These are phyloP conservation scores for Melanotus villosus DNA, from an alignment of 2,888 invertebrate species.

Conservation along the genomic window DNA sequence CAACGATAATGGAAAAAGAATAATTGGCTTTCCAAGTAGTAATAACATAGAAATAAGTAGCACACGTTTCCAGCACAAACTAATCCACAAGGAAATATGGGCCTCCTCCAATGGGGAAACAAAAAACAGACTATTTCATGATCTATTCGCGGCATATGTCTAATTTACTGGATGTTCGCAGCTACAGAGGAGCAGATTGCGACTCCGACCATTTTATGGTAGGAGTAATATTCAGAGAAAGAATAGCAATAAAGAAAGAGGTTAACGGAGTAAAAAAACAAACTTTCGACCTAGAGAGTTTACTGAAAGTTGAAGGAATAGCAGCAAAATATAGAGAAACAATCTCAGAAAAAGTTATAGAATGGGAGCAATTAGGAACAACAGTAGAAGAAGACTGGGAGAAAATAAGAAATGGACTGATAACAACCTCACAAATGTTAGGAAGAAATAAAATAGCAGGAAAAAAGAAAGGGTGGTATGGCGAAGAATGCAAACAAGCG, in stretches of 20 bases:
- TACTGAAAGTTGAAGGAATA: not conserved
- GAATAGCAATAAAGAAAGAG: slow-evolving; percentile 13
- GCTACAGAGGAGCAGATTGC: slow-evolving; percentile 18
- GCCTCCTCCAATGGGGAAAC: not conserved
- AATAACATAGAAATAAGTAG: slow-evolving; percentile 31
- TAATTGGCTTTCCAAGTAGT: slow-evolving; percentile 30
- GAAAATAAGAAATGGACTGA: not conserved
- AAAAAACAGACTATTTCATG: not conserved
- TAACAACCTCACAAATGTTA: not conserved
- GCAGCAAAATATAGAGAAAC: not conserved
- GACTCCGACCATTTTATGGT: slow-evolving; percentile 19
- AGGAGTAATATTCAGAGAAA: not conserved
- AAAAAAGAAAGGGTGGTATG: not conserved
- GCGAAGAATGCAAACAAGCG: not conserved
- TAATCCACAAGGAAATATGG: slow-evolving; percentile 35
- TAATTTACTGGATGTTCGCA: slow-evolving; percentile 12
- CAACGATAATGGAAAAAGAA: no score
- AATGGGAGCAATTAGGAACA: not conserved
- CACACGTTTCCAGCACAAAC: slow-evolving; percentile 36
- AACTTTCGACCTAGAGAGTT: not conserved
- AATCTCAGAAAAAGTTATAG: slow-evolving; percentile 7
- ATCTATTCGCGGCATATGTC: not conserved
- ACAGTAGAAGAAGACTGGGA: slow-evolving; percentile 9
- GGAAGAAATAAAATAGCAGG: slow-evolving; percentile 7
- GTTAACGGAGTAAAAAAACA: not conserved